Percentiles rank a stretch among this genome's conserved stretches.
These are phyloP conservation scores for Cheilosia variabilis DNA, from an alignment of 2,888 invertebrate species.

Conservation along the genomic window DNA sequence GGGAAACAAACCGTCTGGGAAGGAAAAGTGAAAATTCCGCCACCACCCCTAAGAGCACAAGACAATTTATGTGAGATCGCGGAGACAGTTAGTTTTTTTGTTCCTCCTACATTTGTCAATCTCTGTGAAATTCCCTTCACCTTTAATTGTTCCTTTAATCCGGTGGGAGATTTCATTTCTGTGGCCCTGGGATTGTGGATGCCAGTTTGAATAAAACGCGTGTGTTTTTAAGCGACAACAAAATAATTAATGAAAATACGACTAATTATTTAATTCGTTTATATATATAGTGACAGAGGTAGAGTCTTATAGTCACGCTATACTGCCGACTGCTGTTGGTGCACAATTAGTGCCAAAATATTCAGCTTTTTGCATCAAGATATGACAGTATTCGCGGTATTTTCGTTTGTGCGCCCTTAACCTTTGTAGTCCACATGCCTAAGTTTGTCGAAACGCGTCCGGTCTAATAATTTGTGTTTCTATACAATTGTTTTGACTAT, in stretches of 20 bases:
- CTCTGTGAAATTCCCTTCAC: slow-evolving; percentile 47
- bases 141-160: slow-evolving; percentile 32
- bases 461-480: background rate
- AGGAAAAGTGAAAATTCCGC: slow-evolving; percentile 47
- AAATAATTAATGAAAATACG: slow-evolving; percentile 44
- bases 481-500: background rate
- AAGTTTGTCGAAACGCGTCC: slow-evolving; percentile 5
- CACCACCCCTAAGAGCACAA: slow-evolving; percentile 12
- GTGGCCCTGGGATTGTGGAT: slow-evolving; percentile 7
- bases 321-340: slow-evolving; percentile 4
- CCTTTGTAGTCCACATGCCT: background rate
- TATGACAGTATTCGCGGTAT: slow-evolving; percentile 18
- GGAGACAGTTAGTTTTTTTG: slow-evolving; percentile 11
- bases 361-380: slow-evolving; percentile 5
- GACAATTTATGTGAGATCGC: slow-evolving; percentile 56
- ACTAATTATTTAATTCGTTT: slow-evolving; percentile 18
- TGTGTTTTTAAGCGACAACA: slow-evolving; percentile 17
- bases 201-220: slow-evolving; percentile 15
- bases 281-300: background rate
- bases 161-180: slow-evolving; percentile 23
- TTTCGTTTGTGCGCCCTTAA: slow-evolving; percentile 31
- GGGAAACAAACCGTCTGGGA: slow-evolving; percentile 1
- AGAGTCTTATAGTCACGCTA: slow-evolving; percentile 13
- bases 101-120: slow-evolving; percentile 18
- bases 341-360: slow-evolving; percentile 6